These are phyloP conservation scores for Ophion slaviceki DNA, from an alignment of 2,888 invertebrate species.

Conservation along the genomic window DNA sequence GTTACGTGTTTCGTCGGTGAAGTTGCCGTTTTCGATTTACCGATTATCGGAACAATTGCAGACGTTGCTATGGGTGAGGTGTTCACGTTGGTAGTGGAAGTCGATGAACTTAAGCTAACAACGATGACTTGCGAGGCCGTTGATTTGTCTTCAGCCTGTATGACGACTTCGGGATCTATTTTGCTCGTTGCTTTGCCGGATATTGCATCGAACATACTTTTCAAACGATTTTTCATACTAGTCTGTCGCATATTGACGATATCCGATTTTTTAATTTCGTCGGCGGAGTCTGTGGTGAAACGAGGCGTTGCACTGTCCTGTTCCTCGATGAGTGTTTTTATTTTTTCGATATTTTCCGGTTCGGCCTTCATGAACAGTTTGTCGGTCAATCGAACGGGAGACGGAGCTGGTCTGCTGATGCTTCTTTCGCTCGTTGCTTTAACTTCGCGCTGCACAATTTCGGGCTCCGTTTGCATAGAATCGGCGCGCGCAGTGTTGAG, in stretches of 20 bases:
- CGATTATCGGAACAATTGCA: conserved; percentile 75
- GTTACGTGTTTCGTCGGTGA: conserved; percentile 75
- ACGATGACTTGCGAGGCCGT: conserved; percentile 61
- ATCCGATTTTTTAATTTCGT: conserved; percentile 81
- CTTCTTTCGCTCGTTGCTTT: conserved; percentile 10
- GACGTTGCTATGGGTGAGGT: conserved; percentile 80
- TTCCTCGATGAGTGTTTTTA: conserved; percentile 78
- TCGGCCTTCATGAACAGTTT: conserved; percentile 81
- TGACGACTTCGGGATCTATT: conserved; percentile 81
- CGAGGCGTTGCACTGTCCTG: conserved; percentile 75
- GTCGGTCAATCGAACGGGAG: conserved; percentile 72
- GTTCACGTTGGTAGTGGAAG: conserved; percentile 79
- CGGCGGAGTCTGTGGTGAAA: conserved; percentile 77
- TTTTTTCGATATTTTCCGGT: conserved; percentile 78
- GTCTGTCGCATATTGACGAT: conserved; percentile 81
- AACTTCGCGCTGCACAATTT: neutral
- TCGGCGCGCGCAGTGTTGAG: conserved; percentile 20
- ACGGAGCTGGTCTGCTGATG: neutral
- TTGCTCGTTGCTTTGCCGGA: conserved; percentile 79
- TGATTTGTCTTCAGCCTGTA: conserved; percentile 78
- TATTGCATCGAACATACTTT: conserved; percentile 82
- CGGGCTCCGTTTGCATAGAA: neutral
- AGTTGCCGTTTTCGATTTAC: conserved; percentile 65
- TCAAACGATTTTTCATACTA: conserved; percentile 79
- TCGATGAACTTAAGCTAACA: conserved; percentile 76